Percentiles rank a stretch among this genome's conserved stretches.
Evolutionary conservation across 1,140 invertebrate species (phyloP).

Genomic region (Penaeus japonicus): DNA sequence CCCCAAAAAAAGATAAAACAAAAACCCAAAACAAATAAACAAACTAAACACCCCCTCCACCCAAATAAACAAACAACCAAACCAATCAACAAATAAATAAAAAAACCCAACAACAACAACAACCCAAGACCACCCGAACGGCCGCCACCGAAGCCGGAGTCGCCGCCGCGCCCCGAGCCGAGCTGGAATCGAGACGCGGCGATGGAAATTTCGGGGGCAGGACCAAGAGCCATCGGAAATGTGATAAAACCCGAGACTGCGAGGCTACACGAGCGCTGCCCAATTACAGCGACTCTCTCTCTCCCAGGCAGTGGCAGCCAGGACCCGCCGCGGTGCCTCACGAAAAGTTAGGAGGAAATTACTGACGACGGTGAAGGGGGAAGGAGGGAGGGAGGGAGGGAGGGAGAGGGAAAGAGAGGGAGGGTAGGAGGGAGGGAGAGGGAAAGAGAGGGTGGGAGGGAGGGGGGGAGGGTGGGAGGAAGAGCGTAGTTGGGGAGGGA

Average conservation of each 20-base stretch:
- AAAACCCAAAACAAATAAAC: no score
- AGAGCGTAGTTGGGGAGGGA: neutral
- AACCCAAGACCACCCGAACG: neutral
- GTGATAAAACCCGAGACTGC: constrained; percentile 55
- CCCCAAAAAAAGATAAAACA: no score
- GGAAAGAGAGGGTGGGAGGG: neutral
- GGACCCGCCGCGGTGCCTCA: constrained; percentile 23
- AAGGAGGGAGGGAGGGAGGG: neutral
- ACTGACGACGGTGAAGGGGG: constrained; percentile 42
- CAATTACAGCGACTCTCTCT: constrained; percentile 50
- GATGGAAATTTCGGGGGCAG: constrained; percentile 55
- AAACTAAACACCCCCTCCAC: no score
- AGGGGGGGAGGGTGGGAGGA: neutral
- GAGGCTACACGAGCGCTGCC: constrained; percentile 50
- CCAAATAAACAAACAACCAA: no score
- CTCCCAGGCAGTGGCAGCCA: neutral
- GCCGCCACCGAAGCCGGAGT: neutral
- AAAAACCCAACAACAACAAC: neutral
- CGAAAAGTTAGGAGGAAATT: constrained; percentile 56
- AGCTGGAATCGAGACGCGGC: constrained; percentile 25
- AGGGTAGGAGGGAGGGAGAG: neutral
- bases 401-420: neutral
- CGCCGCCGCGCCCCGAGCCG: neutral
- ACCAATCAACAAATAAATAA: no score
- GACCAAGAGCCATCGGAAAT: constrained; percentile 55